A percentile compares a stretch with the other conserved stretches of the same genome.
phyloP scores from a whole-genome alignment of 2,113 vertebrate species.

The Actinemys pallida region DNA sequence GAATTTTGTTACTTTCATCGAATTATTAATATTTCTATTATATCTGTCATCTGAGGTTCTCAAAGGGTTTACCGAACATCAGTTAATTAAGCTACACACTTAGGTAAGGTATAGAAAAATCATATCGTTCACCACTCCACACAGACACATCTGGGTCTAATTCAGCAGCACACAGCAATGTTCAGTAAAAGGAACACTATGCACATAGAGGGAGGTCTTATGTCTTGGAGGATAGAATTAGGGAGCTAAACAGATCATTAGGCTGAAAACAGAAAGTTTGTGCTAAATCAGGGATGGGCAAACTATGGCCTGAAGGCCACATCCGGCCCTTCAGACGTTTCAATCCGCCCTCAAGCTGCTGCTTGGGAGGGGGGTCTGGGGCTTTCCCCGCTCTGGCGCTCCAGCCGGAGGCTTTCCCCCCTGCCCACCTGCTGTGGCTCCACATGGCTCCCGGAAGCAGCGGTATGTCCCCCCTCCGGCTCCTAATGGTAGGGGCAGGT shows the following conservation, averaged over 20 bases:
- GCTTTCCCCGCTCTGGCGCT: too few relatives aligned
- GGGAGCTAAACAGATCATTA: too few relatives aligned
- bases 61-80: not conserved
- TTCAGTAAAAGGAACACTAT: not conserved
- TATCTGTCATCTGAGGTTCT: not conserved
- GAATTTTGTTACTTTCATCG: not conserved
- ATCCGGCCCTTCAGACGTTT: too few relatives aligned
- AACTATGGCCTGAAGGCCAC: too few relatives aligned
- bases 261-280: not conserved
- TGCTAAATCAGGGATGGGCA: not conserved
- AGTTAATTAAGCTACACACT: not conserved
- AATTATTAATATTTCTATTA: not conserved
- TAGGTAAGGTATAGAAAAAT: not conserved
- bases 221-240: not conserved
- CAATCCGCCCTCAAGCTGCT: too few relatives aligned
- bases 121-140: not conserved
- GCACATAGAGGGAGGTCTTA: not conserved
- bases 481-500: too few relatives aligned
- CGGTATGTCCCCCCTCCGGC: too few relatives aligned
- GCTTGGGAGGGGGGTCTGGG: too few relatives aligned
- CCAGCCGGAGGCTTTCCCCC: too few relatives aligned
- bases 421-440: too few relatives aligned
- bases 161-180: not conserved
- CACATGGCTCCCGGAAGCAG: too few relatives aligned
- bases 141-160: not conserved